Evolutionary conservation across 2,888 invertebrate species (phyloP), one percentile per base, ranked within the genome.

Genomic region (Drosophila helvetica): DNA sequence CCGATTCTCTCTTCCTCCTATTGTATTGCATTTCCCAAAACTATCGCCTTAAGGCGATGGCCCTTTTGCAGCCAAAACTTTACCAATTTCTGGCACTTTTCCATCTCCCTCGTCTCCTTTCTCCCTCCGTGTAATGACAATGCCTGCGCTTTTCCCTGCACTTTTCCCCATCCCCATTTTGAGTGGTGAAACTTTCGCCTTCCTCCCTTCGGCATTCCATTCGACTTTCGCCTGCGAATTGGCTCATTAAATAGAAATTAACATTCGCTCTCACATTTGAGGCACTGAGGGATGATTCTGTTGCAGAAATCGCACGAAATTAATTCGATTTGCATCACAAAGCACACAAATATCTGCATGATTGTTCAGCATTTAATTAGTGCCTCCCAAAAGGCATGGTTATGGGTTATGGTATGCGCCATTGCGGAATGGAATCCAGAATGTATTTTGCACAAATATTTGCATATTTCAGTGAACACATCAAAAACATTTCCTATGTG

Each of bases 401-500:
- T n/a, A n/a, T n/a, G n/a, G n/a, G n/a, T n/a, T 19, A 22, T 30
- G 67, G 30, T 8, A 30, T 48, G 46, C 65, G 43, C 56, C 43
- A 67, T 67, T 3, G 45, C 43, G 66, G 59, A 67, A 66, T 68
- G 67, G 52, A 83, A 67, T 74, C 50, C 50, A 65, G 33, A 74
- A 73, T 66, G 67, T 81, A 81, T 84, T 70, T 12, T 79, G 65
- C 79, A 60, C 85, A 87, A 82, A 82, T 82, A 85, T 82, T 82
- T 85, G 88, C 83, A 87, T 82, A 78, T 87, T 85, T 85, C 79
- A 85, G 52, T 74, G 86, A 73, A 57, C 86, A 75, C 67, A 82
- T 81, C 71, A 75, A 82, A 82, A 86, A 78, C 82, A 82, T 85
- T 79, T 77, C 47, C 62, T 42, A 59, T 80, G 77, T 66, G 27